A percentile compares a stretch with the other conserved stretches of the same genome.
Conservation (phyloP, 2,113 vertebrate species). For the Varanus salvator region DNA sequence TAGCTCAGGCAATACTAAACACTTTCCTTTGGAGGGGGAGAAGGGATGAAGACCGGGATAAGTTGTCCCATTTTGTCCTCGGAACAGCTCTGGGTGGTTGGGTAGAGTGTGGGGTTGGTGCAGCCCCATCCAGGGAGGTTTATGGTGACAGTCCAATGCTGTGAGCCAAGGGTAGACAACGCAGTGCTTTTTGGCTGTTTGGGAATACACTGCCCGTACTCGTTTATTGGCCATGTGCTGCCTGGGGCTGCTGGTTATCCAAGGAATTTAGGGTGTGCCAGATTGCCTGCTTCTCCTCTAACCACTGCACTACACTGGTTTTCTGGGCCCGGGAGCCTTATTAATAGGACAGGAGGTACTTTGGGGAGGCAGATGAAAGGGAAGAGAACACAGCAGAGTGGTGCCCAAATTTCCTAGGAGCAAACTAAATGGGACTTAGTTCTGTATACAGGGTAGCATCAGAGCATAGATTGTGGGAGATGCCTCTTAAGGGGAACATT, state of each 20-base stretch:
- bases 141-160: background rate
- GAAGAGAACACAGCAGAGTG: background rate
- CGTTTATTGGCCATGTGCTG: too few relatives aligned
- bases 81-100: background rate
- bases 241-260: too few relatives aligned
- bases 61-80: background rate
- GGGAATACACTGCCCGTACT: too few relatives aligned
- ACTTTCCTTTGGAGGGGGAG: background rate
- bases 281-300: background rate
- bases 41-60: background rate
- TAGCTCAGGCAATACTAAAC: background rate
- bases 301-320: background rate
- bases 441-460: background rate
- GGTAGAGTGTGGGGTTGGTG: too few relatives aligned
- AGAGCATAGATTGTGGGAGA: background rate
- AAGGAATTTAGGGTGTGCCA: too few relatives aligned
- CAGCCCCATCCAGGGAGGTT: background rate
- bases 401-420: background rate
- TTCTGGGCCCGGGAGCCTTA: background rate
- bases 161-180: too few relatives aligned
- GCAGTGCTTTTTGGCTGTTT: too few relatives aligned
- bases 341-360: background rate
- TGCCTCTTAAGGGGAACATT: background rate
- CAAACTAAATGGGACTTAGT: background rate
- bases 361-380: background rate